These are phyloP conservation scores for Pelosia muscerda DNA, from an alignment of 2,888 invertebrate species.

Conservation along the genomic window DNA sequence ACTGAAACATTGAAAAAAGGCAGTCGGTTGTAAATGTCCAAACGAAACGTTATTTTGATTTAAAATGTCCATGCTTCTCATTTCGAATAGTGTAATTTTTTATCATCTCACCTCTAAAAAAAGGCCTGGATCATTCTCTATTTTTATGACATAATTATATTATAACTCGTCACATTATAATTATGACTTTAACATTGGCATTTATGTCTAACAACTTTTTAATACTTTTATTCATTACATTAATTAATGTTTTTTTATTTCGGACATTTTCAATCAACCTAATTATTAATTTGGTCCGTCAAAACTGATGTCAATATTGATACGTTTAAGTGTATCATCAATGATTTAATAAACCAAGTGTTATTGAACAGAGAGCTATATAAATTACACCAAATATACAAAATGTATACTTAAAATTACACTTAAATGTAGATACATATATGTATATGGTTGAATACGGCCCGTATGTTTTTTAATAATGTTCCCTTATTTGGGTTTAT, in stretches of 20 bases:
- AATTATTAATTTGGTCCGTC: conserved; percentile 13
- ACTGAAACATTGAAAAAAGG: background rate
- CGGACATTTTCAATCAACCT: background rate
- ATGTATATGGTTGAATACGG: conserved; percentile 39
- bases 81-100: background rate
- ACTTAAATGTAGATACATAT: conserved; percentile 34
- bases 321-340: background rate
- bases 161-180: background rate
- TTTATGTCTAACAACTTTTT: background rate
- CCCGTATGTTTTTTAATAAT: conserved; percentile 13
- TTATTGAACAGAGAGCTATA: conserved; percentile 25
- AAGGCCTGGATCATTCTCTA: background rate
- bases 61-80: background rate
- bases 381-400: conserved; percentile 58
- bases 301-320: conserved; percentile 15
- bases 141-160: background rate
- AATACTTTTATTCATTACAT: background rate
- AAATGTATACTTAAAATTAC: conserved; percentile 55
- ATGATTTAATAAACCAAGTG: conserved; percentile 1
- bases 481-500: conserved; percentile 28
- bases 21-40: background rate
- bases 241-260: background rate
- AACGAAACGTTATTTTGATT: background rate
- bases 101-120: background rate
- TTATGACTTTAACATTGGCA: background rate